Conservation (phyloP, 2,113 vertebrate species). For the Anoura caudifer region DNA sequence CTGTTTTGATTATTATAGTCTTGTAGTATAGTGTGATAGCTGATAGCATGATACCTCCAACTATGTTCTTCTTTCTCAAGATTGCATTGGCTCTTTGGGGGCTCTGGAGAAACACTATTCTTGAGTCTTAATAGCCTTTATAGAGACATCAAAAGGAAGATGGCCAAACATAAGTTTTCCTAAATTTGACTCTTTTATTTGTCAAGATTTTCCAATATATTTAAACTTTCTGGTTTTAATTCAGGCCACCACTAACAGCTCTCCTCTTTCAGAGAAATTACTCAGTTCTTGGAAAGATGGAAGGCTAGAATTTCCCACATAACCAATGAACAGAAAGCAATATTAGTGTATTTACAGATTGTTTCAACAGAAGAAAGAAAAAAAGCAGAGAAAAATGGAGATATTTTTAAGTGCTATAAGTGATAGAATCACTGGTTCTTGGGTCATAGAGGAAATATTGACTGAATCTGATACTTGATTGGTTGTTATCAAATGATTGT, state of each 20-base stretch:
- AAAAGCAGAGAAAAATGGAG: background rate
- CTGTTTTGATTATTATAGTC: background rate
- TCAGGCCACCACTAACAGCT: background rate
- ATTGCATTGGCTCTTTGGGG: background rate
- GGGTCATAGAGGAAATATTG: conserved; percentile 56
- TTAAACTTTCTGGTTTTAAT: conserved; percentile 39
- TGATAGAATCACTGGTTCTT: conserved; percentile 29
- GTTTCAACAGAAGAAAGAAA: background rate
- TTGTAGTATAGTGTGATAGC: background rate
- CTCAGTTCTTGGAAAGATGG: conserved; percentile 21
- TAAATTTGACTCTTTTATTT: background rate
- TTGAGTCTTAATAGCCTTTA: background rate
- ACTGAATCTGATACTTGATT: conserved; percentile 67
- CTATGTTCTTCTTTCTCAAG: background rate
- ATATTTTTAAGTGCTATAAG: background rate
- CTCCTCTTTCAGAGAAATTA: background rate
- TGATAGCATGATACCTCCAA: background rate
- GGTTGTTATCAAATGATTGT: conserved; percentile 38
- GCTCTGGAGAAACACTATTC: background rate
- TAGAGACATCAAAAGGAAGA: background rate
- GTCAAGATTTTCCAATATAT: background rate
- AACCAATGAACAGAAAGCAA: background rate
- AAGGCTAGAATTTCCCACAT: conserved; percentile 5
- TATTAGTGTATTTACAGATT: background rate
- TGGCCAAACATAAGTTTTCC: background rate